Evolutionary conservation across 1,140 invertebrate genomes (phyloP).

Genomic region (Pseudachorutes palmiensis): DNA sequence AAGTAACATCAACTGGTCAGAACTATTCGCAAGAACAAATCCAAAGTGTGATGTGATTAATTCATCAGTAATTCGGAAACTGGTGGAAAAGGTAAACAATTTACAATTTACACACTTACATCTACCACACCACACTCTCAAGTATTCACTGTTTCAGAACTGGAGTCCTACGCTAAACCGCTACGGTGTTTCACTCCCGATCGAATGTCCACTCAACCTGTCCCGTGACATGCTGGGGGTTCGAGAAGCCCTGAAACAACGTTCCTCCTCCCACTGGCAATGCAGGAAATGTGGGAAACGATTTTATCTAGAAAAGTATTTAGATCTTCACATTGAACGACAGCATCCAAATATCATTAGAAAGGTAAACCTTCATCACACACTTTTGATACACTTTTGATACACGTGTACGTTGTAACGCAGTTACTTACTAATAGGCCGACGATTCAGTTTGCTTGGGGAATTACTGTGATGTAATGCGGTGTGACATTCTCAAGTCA

Average conservation of each 20-base stretch:
- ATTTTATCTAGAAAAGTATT: slow-evolving; percentile 77
- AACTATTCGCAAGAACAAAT: slow-evolving; percentile 20
- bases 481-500: slow-evolving; percentile 68
- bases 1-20: slow-evolving; percentile 22
- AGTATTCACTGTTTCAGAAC: slow-evolving; percentile 51
- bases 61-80: slow-evolving; percentile 74
- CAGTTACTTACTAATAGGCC: too few relatives aligned
- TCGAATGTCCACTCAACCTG: slow-evolving; percentile 83
- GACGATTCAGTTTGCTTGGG: slow-evolving; percentile 83
- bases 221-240: slow-evolving; percentile 75
- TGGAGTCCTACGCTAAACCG: slow-evolving; percentile 79
- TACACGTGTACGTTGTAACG: too few relatives aligned
- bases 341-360: slow-evolving; percentile 76
- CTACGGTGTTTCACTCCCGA: slow-evolving; percentile 68
- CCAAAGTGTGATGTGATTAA: slow-evolving; percentile 45
- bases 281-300: slow-evolving; percentile 86
- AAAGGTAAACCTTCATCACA: slow-evolving; percentile 51
- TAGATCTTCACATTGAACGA: slow-evolving; percentile 84
- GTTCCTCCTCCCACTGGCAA: slow-evolving; percentile 76
- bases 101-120: slow-evolving; percentile 5
- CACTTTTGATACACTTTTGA: slow-evolving; percentile 20
- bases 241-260: slow-evolving; percentile 72
- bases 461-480: slow-evolving; percentile 90
- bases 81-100: slow-evolving; percentile 63
- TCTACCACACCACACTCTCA: not conserved